Base-by-base conservation (phyloP, 2,113 vertebrate genomes). In the Silurus glanis region DNA sequence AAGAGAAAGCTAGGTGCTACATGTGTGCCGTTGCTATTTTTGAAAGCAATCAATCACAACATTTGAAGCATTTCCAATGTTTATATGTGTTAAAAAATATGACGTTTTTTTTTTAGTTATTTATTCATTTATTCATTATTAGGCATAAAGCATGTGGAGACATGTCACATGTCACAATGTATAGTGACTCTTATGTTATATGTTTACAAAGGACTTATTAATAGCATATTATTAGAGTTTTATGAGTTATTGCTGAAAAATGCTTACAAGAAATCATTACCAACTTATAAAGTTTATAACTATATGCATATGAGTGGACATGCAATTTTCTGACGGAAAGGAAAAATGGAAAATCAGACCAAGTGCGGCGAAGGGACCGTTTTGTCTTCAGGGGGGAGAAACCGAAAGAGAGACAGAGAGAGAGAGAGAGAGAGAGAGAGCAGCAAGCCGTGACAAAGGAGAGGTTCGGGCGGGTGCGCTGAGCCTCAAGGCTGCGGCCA, bases 401-500 rank as follows among this genome's bases (percentile, higher is more conserved):
- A 66, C 37, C 47, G 67, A 56, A 47, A 83, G 49, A 83, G 64
- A 37, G 49, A 80, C 49, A 78, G 90, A 86, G 87, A 93, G 93
- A 91, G 87, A 88, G 90, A 90, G 89, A 88, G 91, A 93, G 91
- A 83, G 89, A 69, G 82, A 59, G 86, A 88, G 89, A 87, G 93
- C 92, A 91, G 93, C 91, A 92, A 93, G 92, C 93, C 92, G 93
- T 94, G 94, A 94, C 94, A 94, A 93, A 92, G 93, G 93, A 94
- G 93, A 92, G 91, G 92, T 93, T 93, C 89, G 92, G 92, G 92
- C 94, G 93, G 93, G 93, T 92, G 92, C 91, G 85, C 91, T 92
- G 93, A 92, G 92, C 92, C 94, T 94, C 87, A 91, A 89, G 94
- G 94, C 94, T 93, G 92, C 91, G 93, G 92, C 92, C 94, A 95